Conservation (phyloP, 2,113 vertebrate species). For the Albula goreensis region DNA sequence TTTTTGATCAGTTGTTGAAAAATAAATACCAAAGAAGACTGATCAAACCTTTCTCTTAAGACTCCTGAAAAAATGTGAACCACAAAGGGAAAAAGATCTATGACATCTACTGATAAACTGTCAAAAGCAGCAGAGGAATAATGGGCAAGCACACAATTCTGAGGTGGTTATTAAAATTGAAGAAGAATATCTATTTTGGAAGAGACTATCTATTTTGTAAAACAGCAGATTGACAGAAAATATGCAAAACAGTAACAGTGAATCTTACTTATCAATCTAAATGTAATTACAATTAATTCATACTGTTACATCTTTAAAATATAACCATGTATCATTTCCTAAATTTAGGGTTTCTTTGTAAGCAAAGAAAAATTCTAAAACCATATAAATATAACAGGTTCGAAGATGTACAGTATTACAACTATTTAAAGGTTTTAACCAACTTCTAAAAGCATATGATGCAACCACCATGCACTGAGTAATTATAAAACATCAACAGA, state of each 20-base stretch:
- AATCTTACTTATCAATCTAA: not conserved
- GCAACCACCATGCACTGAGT: slow-evolving; percentile 11
- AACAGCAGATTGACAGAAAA: too few relatives aligned
- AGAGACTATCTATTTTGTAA: too few relatives aligned
- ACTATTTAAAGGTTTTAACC: not conserved
- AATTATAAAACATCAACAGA: not conserved
- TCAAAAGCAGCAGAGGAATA: not conserved
- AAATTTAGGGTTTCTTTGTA: not conserved
- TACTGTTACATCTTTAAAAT: not conserved
- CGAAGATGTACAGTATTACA: too few relatives aligned
- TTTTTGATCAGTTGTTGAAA: not conserved
- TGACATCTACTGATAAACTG: not conserved
- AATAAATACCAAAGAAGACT: not conserved
- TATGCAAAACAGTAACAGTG: not conserved
- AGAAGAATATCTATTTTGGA: too few relatives aligned
- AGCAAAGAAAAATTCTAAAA: too few relatives aligned
- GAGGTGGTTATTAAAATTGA: too few relatives aligned
- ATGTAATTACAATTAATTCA: not conserved
- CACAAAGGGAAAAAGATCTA: not conserved
- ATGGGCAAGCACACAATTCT: not conserved
- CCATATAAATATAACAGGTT: too few relatives aligned
- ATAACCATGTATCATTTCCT: not conserved
- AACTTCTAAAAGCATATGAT: slow-evolving; percentile 20
- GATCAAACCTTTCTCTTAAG: not conserved
- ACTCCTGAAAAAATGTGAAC: slow-evolving; percentile 4